A percentile compares a stretch with the other conserved stretches of the same genome.
These are phyloP conservation scores for Synchiropus splendidus DNA, from an alignment of 2,113 vertebrate genomes.

Conservation along the genomic window DNA sequence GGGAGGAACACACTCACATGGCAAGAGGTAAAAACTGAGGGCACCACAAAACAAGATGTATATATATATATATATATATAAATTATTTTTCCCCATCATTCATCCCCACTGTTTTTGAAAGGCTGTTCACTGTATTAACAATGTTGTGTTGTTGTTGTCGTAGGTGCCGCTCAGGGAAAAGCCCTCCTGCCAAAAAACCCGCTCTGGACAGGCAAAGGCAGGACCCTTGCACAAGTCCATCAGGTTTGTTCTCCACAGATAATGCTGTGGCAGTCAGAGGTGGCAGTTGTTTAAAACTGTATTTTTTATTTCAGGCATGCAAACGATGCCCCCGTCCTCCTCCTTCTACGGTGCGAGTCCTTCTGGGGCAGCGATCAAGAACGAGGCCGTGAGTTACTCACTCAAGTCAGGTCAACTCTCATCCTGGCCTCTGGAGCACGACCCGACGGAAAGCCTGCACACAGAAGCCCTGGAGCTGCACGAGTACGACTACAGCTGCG, in stretches of 20 bases:
- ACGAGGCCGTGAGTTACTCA: constrained; percentile 1
- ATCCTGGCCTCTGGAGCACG: constrained; percentile 25
- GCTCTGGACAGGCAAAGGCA: constrained; percentile 5
- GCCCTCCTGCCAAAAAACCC: constrained; percentile 29
- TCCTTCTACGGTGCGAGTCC: constrained; percentile 4
- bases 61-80: too few relatives aligned
- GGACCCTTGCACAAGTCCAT: constrained; percentile 11
- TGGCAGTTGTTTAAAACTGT: constrained; percentile 20
- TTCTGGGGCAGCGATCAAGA: constrained; percentile 4
- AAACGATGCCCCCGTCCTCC: constrained; percentile 38
- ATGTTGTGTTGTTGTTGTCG: background rate
- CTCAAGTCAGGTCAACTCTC: constrained; percentile 17
- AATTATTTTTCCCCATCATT: too few relatives aligned
- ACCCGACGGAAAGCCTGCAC: constrained; percentile 31
- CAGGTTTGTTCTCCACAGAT: constrained; percentile 22
- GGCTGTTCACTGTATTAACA: too few relatives aligned
- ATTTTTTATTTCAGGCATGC: constrained; percentile 41
- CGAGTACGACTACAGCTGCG: constrained; percentile 50
- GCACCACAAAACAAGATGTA: too few relatives aligned
- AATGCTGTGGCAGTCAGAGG: too few relatives aligned
- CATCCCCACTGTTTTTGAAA: too few relatives aligned
- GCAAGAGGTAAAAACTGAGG: constrained; percentile 62
- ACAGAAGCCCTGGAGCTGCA: constrained; percentile 37
- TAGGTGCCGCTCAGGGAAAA: constrained; percentile 42
- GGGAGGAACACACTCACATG: constrained; percentile 66